These are phyloP conservation scores for Drosophila elegans DNA, from an alignment of 1,140 invertebrate genomes.

Conservation along the genomic window DNA sequence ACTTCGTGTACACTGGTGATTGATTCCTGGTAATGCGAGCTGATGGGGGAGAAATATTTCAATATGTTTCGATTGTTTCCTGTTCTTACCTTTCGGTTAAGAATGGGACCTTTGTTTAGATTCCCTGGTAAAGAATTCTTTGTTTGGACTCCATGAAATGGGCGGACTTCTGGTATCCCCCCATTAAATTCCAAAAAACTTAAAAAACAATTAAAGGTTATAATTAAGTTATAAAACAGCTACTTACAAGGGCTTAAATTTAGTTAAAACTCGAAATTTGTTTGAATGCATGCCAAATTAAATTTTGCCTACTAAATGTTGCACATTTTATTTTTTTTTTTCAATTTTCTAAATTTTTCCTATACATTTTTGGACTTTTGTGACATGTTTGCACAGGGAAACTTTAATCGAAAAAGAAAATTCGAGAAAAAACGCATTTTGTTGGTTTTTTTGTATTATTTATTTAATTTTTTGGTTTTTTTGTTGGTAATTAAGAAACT, in stretches of 20 bases:
- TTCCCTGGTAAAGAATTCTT: not conserved
- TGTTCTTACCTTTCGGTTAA: slow-evolving; percentile 2
- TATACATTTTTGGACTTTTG: not conserved
- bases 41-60: not conserved
- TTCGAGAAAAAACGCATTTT: not conserved
- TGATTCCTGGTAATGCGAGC: not conserved
- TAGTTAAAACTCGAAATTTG: slow-evolving; percentile 48
- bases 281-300: slow-evolving; percentile 43
- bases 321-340: slow-evolving; percentile 15
- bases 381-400: slow-evolving; percentile 5
- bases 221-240: no score
- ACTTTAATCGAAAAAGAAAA: not conserved
- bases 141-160: not conserved
- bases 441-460: slow-evolving; percentile 62
- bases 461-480: slow-evolving; percentile 74
- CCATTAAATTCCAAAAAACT: slow-evolving; percentile 17
- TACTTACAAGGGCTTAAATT: slow-evolving; percentile 29
- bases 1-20: not conserved
- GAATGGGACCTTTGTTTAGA: not conserved
- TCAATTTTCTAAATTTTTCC: not conserved
- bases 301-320: slow-evolving; percentile 29
- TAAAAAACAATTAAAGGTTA: not conserved
- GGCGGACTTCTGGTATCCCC: not conserved
- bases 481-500: slow-evolving; percentile 85
- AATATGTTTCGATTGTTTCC: not conserved